Conservation (phyloP, 1,140 invertebrate species). For the Meloidogyne hapla region DNA sequence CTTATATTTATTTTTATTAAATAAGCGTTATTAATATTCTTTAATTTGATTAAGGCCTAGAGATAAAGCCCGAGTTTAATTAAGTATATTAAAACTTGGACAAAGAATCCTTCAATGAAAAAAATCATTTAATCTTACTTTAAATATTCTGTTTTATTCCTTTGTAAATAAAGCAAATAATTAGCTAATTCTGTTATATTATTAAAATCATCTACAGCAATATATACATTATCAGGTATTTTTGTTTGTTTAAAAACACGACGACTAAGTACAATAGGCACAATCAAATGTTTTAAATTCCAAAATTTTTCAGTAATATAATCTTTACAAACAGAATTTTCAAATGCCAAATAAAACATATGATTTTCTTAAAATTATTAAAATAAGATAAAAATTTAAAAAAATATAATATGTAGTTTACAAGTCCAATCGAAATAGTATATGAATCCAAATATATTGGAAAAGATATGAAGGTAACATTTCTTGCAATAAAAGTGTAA, state of each 20-base stretch:
- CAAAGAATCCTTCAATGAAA: not conserved
- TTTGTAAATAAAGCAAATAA: not conserved
- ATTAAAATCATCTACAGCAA: conserved; percentile 21
- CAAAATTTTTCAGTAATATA: conserved; percentile 58
- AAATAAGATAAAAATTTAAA: too few relatives aligned
- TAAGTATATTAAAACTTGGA: too few relatives aligned
- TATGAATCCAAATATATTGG: too few relatives aligned
- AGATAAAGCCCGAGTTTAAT: too few relatives aligned
- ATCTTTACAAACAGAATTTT: conserved; percentile 67
- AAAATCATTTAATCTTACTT: not conserved
- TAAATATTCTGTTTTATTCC: conserved; percentile 8
- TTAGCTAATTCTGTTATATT: conserved; percentile 2
- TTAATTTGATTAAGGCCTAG: too few relatives aligned
- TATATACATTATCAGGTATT: conserved; percentile 22
- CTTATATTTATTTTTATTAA: too few relatives aligned
- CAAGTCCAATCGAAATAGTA: too few relatives aligned
- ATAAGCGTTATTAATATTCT: too few relatives aligned
- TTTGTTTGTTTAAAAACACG: not conserved
- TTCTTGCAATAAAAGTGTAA: too few relatives aligned
- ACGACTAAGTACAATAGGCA: conserved; percentile 24
- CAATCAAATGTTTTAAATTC: conserved; percentile 14
- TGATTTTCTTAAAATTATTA: conserved; percentile 64
- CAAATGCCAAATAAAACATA: conserved; percentile 75
- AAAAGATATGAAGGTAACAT: too few relatives aligned
- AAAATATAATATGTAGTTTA: too few relatives aligned